Base-by-base conservation (phyloP, 2,113 vertebrate species). In the Lutjanus erythropterus region DNA sequence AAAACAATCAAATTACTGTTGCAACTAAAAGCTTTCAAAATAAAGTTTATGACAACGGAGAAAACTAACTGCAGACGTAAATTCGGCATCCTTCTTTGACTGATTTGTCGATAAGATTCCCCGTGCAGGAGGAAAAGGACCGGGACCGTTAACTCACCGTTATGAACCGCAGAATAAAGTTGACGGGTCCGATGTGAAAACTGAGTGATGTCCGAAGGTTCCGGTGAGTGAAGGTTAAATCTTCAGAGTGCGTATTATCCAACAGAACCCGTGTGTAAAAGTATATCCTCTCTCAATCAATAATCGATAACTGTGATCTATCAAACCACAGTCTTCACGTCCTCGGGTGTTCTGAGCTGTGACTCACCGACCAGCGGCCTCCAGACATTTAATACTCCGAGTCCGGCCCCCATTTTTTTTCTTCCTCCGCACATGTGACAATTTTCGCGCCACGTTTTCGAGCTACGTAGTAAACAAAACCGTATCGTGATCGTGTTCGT, bases 101-200 rank as follows among this genome's bases (percentile, higher is more conserved):
- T 25, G 8, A 35, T 21, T 25, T 52, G 9, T 14, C 1, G 46
- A 23, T 0, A 25, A 37, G 7, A 23, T n/a, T 47, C 2, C 18
- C n/a, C 14, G 1, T 5, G 10, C 4, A 14, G 18, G 18, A 64
- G 3, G 7, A 42, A 65, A 23, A 9, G 19, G 33, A 29, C 9
- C 9, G n/a, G n/a, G n/a, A 21, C 31, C 10, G 53, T 18, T 35
- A 27, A 80, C 83, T 79, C 29, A 86, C 85, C 75, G 66, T 78
- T 67, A 67, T 3, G 9, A 47, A 55, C 58, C 23, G 15, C 15
- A 3, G 1, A 44, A 14, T 42, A 65, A 50, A 75, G 6, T 29
- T 56, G 2, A 44, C 16, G 6, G 9, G 35, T 27, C 23, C 27
- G 37, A 52, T 1, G 31, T 2, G 11, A 25, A 62, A 58, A 27